phyloP scores from a whole-genome alignment of 1,140 invertebrate species.

The Sycophila sp. region DNA sequence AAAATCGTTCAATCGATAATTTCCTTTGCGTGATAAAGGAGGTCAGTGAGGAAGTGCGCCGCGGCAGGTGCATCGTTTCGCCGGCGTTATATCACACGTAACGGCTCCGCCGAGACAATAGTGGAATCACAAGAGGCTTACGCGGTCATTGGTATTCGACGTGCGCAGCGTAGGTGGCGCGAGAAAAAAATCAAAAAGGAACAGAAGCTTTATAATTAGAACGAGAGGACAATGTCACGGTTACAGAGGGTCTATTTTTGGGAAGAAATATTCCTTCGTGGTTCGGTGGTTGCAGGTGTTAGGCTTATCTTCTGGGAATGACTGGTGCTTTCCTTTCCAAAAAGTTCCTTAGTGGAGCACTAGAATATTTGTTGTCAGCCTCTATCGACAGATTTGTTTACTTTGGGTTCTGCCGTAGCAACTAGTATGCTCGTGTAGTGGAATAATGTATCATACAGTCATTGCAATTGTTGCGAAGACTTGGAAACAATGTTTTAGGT shows the following conservation, averaged over 20 bases:
- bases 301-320: background rate
- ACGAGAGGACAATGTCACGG: constrained; percentile 23
- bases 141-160: background rate
- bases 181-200: background rate
- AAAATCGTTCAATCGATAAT: background rate
- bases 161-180: background rate
- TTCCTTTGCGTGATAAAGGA: background rate
- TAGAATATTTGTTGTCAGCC: no score
- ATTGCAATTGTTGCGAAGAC: no score
- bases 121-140: background rate
- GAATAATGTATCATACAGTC: no score
- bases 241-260: constrained; percentile 11
- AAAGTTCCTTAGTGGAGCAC: background rate
- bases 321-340: background rate
- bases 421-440: no score
- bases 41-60: background rate
- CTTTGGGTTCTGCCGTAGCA: no score
- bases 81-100: constrained; percentile 17
- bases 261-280: no score
- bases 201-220: constrained; percentile 25
- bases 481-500: no score
- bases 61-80: constrained; percentile 8
- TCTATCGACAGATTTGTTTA: no score
- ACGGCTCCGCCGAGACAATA: constrained; percentile 2
- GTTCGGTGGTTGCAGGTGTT: no score